Conservation (phyloP, 1,140 invertebrate genomes). For the Ceratitis capitata region DNA sequence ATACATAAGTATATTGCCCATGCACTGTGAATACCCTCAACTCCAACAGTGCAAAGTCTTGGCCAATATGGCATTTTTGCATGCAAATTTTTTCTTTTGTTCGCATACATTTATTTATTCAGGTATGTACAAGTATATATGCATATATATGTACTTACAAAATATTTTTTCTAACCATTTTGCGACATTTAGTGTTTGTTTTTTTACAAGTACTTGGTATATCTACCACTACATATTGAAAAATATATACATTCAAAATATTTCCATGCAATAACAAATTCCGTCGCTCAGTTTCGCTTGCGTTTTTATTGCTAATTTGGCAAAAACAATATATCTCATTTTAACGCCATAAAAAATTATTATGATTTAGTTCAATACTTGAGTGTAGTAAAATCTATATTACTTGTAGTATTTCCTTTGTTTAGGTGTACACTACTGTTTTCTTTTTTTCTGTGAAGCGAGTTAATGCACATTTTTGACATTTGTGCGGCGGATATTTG, state of each 20-base stretch:
- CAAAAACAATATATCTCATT: slow-evolving; percentile 3
- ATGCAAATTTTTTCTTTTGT: background rate
- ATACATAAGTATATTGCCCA: too few relatives aligned
- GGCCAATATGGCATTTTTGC: background rate
- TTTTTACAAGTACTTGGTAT: background rate
- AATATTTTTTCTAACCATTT: background rate
- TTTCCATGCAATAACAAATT: background rate
- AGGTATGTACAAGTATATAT: background rate
- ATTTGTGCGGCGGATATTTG: too few relatives aligned
- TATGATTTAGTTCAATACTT: slow-evolving; percentile 32
- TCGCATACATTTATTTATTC: background rate
- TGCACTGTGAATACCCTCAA: too few relatives aligned
- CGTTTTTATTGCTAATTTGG: slow-evolving; percentile 11
- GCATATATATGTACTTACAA: background rate
- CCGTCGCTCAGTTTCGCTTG: background rate
- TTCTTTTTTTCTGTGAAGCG: too few relatives aligned
- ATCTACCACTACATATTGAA: background rate
- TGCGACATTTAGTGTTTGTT: background rate
- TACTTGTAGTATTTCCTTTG: too few relatives aligned
- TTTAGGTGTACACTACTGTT: too few relatives aligned
- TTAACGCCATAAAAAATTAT: slow-evolving; percentile 22
- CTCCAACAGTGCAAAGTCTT: background rate
- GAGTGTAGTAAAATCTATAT: background rate
- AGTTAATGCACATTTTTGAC: too few relatives aligned
- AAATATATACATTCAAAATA: background rate